Evolutionary conservation across 2,113 vertebrate species (phyloP), one percentile per base, ranked within the genome.

Genomic region (Craseonycteris thonglongyai): DNA sequence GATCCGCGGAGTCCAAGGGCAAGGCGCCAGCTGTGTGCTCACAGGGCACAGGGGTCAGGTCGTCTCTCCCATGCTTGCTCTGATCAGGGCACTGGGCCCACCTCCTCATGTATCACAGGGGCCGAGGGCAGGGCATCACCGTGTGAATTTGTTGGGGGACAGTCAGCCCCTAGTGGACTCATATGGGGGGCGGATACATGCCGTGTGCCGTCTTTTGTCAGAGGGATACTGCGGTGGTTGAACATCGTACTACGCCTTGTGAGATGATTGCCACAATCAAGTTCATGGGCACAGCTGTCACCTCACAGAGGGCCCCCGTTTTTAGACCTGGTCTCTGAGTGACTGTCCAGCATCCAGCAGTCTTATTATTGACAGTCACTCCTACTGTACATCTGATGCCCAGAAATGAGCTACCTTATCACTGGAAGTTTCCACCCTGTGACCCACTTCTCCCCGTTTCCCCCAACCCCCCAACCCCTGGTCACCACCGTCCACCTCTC

Each of bases 201-300:
- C 61, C 74, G 10, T 0, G 0, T 12, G 15, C 10, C 61, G n/a
- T n/a, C 26, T 8, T 42, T 42, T 18, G 79, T 42, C 45, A 14
- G 38, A 38, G 72, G 28, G 74, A 59, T 26, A 40, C 9, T 18
- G 1, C 28, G 33, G 65, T 47, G 59, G n/a, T 14, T 49, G 26
- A 16, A 33, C 49, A 7, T n/a, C n/a, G n/a, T 11, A 14, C 0
- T 22, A 6, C 26, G 18, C 24, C 2, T 7, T 10, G 14, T 26
- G 13, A 71, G 49, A 56, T 11, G 40, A 79, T 33, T 26, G 14
- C 76, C 74, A 45, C 74, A 45, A 0, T 33, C n/a, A 21, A n/a
- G 35, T 30, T 42, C 49, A n/a, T 51, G 6, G 45, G 21, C 3
- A 8, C 2, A 45, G 4, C 6, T 15, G 5, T 72, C 91, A 54